Evolutionary conservation across 2,888 invertebrate species (phyloP).

Genomic region (Eremobia ochroleuca): DNA sequence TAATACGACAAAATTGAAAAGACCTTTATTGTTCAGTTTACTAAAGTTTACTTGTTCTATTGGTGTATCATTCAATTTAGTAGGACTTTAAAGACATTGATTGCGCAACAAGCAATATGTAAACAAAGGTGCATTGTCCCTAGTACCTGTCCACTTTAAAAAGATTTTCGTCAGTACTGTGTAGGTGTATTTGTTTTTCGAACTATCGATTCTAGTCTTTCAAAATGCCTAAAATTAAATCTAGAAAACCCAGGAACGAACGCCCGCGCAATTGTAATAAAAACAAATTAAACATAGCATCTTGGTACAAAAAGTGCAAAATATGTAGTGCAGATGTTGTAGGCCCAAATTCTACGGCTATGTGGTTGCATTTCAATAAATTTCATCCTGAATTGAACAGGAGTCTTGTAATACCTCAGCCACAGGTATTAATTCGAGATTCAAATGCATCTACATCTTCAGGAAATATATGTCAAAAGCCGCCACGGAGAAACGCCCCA

Average conservation of each 20-base stretch:
- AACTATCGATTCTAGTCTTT: background rate
- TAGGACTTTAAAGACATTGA: background rate
- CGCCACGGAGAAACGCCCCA: background rate
- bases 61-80: slow-evolving; percentile 10
- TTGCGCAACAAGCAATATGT: background rate
- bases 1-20: slow-evolving; percentile 22
- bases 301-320: slow-evolving; percentile 39
- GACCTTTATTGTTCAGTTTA: background rate
- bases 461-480: background rate
- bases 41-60: background rate
- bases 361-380: slow-evolving; percentile 37
- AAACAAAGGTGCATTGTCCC: background rate
- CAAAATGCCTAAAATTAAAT: slow-evolving; percentile 31
- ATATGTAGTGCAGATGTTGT: slow-evolving; percentile 29
- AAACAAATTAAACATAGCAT: slow-evolving; percentile 20
- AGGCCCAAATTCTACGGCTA: slow-evolving; percentile 23
- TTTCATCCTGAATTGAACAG: slow-evolving; percentile 36
- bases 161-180: background rate
- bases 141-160: background rate
- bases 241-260: background rate
- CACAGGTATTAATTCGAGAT: background rate
- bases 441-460: background rate
- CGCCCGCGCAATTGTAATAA: background rate
- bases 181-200: background rate
- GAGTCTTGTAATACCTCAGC: slow-evolving; percentile 5